These are phyloP conservation scores for Tenthredo scrophulariae DNA, from an alignment of 2,888 invertebrate species.

Conservation along the genomic window DNA sequence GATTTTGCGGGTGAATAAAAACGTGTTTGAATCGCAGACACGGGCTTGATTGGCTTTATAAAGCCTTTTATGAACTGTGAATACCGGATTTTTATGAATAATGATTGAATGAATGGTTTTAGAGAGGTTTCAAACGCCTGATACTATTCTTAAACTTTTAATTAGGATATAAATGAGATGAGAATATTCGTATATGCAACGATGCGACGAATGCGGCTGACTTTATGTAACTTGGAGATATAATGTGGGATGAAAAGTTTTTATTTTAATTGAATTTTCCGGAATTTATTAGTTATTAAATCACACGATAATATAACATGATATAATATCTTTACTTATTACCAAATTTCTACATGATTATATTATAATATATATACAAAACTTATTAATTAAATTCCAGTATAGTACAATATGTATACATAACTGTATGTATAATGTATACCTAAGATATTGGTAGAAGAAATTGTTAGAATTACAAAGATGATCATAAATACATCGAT, in stretches of 20 bases:
- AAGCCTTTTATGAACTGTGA: not conserved
- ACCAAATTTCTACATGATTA: slow-evolving; percentile 46
- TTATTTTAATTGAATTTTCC: not conserved
- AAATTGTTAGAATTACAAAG: slow-evolving; percentile 20
- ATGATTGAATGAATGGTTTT: not conserved
- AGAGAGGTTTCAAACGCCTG: not conserved
- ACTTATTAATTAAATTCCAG: not conserved
- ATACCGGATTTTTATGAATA: not conserved
- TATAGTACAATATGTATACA: slow-evolving; percentile 3
- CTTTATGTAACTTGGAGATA: not conserved
- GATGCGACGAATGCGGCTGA: not conserved
- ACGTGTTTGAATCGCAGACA: not conserved
- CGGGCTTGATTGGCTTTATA: not conserved
- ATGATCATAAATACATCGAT: slow-evolving; percentile 32
- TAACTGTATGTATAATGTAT: slow-evolving; percentile 1
- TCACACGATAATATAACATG: slow-evolving; percentile 7
- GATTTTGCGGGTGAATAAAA: not conserved
- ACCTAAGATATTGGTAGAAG: not conserved
- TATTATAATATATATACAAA: slow-evolving; percentile 13
- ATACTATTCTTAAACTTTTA: not conserved
- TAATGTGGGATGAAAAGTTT: not conserved
- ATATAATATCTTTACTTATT: slow-evolving; percentile 25
- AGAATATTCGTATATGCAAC: not conserved
- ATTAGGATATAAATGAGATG: not conserved
- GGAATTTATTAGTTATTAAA: slow-evolving; percentile 7